Evolutionary conservation across 2,888 invertebrate genomes (phyloP).

Genomic region (Lacanobia wlatinum): DNA sequence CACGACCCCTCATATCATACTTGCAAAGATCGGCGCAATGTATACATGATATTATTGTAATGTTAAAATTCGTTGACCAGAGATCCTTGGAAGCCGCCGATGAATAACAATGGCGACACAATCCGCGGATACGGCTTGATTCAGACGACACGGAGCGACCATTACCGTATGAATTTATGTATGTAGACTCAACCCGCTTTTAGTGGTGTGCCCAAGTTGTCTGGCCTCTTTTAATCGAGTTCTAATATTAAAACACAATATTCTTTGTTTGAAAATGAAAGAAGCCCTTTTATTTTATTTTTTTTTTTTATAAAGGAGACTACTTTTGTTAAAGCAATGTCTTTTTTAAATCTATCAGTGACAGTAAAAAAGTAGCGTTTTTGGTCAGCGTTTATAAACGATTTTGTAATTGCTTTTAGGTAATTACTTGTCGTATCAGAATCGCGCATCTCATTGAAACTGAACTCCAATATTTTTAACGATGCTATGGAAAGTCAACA

Average conservation of each 20-base stretch:
- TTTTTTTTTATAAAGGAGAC: no score
- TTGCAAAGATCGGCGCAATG: conserved; percentile 54
- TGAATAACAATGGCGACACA: conserved; percentile 84
- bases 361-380: background rate
- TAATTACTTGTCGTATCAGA: background rate
- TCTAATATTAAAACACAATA: background rate
- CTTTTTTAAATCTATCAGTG: no score
- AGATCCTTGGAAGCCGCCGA: conserved; percentile 75
- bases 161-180: conserved; percentile 89
- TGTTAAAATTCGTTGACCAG: conserved; percentile 76
- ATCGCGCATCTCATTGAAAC: background rate
- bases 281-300: background rate
- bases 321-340: no score
- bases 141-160: conserved; percentile 80
- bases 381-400: background rate
- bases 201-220: conserved; percentile 33
- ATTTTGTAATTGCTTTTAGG: background rate
- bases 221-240: conserved; percentile 25
- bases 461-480: background rate
- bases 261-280: background rate
- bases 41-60: conserved; percentile 73
- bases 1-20: conserved; percentile 49
- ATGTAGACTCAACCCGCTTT: conserved; percentile 67
- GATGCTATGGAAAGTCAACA: no score
- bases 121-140: conserved; percentile 73